phyloP scores from a whole-genome alignment of 2,888 invertebrate species.

The Perizoma affinitatum region DNA sequence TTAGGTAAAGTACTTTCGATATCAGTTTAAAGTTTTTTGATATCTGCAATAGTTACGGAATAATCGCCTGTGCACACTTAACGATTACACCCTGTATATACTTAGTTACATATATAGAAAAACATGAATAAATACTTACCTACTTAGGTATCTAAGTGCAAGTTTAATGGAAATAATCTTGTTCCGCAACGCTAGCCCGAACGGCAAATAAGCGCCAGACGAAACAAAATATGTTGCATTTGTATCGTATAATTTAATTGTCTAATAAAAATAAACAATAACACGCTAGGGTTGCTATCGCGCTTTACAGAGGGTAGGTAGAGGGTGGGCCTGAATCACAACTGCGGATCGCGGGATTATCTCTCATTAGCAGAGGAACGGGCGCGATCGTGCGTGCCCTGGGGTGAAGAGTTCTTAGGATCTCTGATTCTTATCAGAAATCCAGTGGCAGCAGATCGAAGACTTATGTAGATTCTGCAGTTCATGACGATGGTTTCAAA shows the following conservation, averaged over 20 bases:
- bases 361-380: constrained; percentile 68
- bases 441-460: too few species aligned
- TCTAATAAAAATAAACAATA: constrained; percentile 39
- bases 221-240: constrained; percentile 3
- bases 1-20: too few species aligned
- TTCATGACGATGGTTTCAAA: too few species aligned
- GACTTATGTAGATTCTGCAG: too few species aligned
- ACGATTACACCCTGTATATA: too few species aligned
- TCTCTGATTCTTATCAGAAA: constrained; percentile 1
- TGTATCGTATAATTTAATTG: constrained; percentile 34
- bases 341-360: constrained; percentile 63
- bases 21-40: too few species aligned
- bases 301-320: constrained; percentile 27
- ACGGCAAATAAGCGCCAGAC: constrained; percentile 12
- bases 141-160: too few species aligned
- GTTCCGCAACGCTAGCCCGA: neutral
- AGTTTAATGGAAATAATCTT: neutral
- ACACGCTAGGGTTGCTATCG: constrained; percentile 29
- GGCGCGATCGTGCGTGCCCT: constrained; percentile 58
- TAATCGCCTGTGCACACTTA: too few species aligned
- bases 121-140: too few species aligned
- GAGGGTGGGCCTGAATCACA: constrained; percentile 31
- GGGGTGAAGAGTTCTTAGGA: constrained; percentile 6
- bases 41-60: too few species aligned
- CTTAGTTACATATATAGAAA: too few species aligned